Conservation (phyloP, 2,113 vertebrate species). For the Grammomys surdaster region DNA sequence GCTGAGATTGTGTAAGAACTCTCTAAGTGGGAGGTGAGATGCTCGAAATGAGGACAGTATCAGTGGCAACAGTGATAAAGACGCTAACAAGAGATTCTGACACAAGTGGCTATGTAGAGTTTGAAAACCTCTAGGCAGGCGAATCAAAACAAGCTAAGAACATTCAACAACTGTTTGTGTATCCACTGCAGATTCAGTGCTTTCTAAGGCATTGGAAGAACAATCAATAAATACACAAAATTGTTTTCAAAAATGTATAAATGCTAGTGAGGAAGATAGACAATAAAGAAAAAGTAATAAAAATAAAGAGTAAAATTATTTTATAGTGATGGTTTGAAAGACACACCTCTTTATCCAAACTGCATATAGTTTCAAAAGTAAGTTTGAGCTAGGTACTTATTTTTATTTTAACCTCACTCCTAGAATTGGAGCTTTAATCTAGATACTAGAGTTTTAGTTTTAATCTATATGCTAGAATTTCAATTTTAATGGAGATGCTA, state of each 20-base stretch:
- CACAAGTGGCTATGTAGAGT: not conserved
- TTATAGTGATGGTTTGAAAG: not conserved
- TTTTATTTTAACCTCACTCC: not conserved
- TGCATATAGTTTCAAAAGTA: not conserved
- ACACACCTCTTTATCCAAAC: not conserved
- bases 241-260: not conserved
- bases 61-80: too few relatives aligned
- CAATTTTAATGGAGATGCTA: not conserved
- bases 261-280: not conserved
- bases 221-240: not conserved
- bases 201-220: not conserved
- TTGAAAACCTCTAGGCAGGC: not conserved
- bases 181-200: not conserved
- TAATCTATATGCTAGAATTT: not conserved
- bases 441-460: not conserved
- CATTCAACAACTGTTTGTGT: not conserved
- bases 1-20: not conserved
- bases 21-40: not conserved
- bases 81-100: not conserved
- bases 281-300: not conserved
- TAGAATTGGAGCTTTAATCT: not conserved
- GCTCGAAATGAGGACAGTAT: not conserved
- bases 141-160: constrained; percentile 38
- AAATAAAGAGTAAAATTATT: not conserved
- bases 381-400: not conserved